These are phyloP conservation scores for Lasioglossum lativentre DNA, from an alignment of 2,888 invertebrate genomes.

Conservation along the genomic window DNA sequence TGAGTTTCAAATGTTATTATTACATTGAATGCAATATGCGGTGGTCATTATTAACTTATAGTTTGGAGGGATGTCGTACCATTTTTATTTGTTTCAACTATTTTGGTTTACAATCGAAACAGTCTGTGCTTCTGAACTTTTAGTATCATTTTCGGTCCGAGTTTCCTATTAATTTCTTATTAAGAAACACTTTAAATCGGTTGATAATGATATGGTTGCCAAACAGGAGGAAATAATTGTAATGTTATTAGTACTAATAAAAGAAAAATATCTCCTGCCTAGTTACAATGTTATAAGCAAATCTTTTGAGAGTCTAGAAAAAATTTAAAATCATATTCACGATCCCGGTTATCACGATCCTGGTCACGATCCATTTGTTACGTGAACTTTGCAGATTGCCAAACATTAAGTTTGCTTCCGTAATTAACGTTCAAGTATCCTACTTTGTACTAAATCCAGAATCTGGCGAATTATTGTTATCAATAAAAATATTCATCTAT, in stretches of 20 bases:
- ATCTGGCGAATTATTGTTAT: constrained; percentile 38
- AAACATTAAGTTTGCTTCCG: constrained; percentile 13
- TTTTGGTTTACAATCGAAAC: constrained; percentile 24
- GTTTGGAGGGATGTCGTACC: constrained; percentile 41
- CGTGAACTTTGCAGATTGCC: constrained; percentile 2
- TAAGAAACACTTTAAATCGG: constrained; percentile 16
- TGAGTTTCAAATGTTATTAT: constrained; percentile 61
- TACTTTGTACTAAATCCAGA: constrained; percentile 50
- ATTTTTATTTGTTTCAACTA: constrained; percentile 39
- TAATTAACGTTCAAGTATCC: constrained; percentile 18
- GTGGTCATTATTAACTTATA: constrained; percentile 56
- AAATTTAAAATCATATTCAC: constrained; percentile 38
- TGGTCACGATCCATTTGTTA: constrained; percentile 47
- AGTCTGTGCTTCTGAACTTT: constrained; percentile 2
- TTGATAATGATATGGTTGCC: constrained; percentile 16
- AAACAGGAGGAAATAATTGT: constrained; percentile 34
- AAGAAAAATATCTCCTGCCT: constrained; percentile 45
- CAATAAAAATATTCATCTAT: constrained; percentile 45
- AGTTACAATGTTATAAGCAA: constrained; percentile 21
- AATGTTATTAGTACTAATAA: constrained; percentile 38
- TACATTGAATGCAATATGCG: constrained; percentile 51
- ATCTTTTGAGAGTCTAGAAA: constrained; percentile 37
- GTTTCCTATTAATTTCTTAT: constrained; percentile 8
- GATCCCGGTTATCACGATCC: constrained; percentile 3
- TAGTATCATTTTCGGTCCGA: background rate